Base-by-base conservation (phyloP, 2,797 vertebrate species). In the Melanotaenia parkinsoni region DNA sequence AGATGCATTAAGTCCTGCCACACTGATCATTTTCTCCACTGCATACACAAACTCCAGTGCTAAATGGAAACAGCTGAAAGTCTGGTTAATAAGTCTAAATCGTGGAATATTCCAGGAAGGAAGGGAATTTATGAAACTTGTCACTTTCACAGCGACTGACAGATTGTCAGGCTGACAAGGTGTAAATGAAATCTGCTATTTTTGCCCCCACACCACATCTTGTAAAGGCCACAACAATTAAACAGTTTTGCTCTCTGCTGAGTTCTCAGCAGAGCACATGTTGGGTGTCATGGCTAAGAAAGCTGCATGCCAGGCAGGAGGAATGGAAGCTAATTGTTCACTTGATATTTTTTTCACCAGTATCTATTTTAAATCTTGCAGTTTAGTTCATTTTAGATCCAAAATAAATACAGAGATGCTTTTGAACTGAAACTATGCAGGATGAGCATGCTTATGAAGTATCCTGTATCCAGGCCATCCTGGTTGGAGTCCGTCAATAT, bases 161-260 rank as follows among this genome's bases (percentile, higher is more conserved):
- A 71, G 54, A 73, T 54, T 79, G 66, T 68, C 72, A 78, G 60
- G 38, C 62, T 76, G 70, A 76, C 8, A 3, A 47, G 8, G 61
- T 78, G 76, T 67, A 67, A 67, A 26, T 80, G n/a, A 71, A 30
- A 82, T 79, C 45, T 64, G 60, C 47, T 82, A 77, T 85, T 84
- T 76, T 64, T 35, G 61, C 50, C 54, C 28, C 58, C 18, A 24
- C 61, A 33, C 24, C 68, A 74, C 73, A 75, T 60, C 75, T 84
- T 74, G n/a, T 85, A 81, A 82, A 40, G 82, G 53, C 73, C 71
- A 61, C 58, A 80, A 84, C 72, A 84, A 83, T 89, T 79, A 88
- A 79, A 82, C 72, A 80, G 70, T 63, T 82, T 67, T 81, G 35
- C 66, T 58, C 71, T 72, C 43, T 1, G 38, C 56, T 18, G 63